Evolutionary conservation across 2,888 invertebrate genomes (phyloP), one percentile per base, ranked within the genome.

Genomic region (Pandemis cinnamomeana): DNA sequence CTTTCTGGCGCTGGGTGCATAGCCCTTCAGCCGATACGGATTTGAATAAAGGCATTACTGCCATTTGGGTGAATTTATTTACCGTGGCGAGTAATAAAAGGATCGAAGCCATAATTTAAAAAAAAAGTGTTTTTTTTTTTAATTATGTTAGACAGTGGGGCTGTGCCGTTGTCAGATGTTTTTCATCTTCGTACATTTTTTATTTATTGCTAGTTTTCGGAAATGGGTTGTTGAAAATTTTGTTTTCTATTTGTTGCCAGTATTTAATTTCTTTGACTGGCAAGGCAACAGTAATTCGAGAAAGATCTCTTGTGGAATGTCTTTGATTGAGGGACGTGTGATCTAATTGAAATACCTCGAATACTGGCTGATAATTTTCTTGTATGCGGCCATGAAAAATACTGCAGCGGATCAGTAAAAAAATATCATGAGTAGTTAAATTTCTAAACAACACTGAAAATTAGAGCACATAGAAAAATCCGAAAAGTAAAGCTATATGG

Each of bases 281-380:
- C n/a, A 60, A 46, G 48, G 36, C 13, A 42, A 68, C 67, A 44
- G 58, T 68, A 55, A 68, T 42, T 67, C 71, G 27, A 53, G 64
- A 36, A 64, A 27, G 64, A 70, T 68, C 61, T 68, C 44, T 4
- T 13, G 11, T 5, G 84, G 80, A 78, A 85, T 84, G 84, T 76
- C 84, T 86, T 84, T 86, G 85, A 85, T 82, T 82, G 77, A 5
- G 60, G 67, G 76, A 78, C 81, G 78, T 83, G 79, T 84, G 81
- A 85, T 84, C 82, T 82, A 79, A 85, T 85, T 82, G 81, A 81
- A 86, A 84, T 85, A 79, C 80, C 83, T 81, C 71, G 75, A 75
- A 76, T 70, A 44, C 46, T 8, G 20, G 13, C 69, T 74, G 71
- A 71, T 74, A 70, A 73, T 73, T 73, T 71, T 69, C 61, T 61